Evolutionary conservation across 2,797 vertebrate genomes (phyloP).

Genomic region (Tympanoctomys barrerae): DNA sequence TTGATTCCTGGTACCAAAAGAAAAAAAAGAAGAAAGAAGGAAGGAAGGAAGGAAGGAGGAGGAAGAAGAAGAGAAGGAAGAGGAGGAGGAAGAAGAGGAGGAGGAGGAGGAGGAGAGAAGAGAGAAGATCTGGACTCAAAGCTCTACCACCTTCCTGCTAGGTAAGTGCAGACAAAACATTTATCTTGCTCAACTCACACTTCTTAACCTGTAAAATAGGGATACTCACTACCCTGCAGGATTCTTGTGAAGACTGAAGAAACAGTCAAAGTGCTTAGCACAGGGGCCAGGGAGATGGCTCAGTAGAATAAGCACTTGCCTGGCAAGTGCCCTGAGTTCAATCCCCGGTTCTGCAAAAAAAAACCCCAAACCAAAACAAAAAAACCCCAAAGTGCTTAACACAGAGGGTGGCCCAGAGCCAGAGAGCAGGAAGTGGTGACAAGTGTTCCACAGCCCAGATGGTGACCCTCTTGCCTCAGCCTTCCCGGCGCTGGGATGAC

Average conservation of each 20-base stretch:
- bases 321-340: too few species aligned
- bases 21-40: too few species aligned
- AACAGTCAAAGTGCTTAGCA: background rate
- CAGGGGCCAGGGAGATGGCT: background rate
- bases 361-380: too few species aligned
- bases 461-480: background rate
- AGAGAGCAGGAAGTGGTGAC: too few species aligned
- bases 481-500: background rate
- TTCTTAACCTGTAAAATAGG: conserved; percentile 6
- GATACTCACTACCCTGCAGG: background rate
- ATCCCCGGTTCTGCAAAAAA: too few species aligned
- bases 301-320: too few species aligned
- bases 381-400: background rate
- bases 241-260: background rate
- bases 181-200: background rate
- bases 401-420: background rate
- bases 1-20: too few species aligned
- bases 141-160: background rate
- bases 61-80: too few species aligned
- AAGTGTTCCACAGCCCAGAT: too few species aligned
- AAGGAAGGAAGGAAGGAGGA: too few species aligned
- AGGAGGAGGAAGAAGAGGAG: too few species aligned
- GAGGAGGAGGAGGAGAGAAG: too few species aligned
- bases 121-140: background rate
- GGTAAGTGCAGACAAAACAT: background rate